Evolutionary conservation across 2,113 vertebrate species (phyloP), one percentile per base, ranked within the genome.

Genomic region (Leptobrachium ailaonicum): DNA sequence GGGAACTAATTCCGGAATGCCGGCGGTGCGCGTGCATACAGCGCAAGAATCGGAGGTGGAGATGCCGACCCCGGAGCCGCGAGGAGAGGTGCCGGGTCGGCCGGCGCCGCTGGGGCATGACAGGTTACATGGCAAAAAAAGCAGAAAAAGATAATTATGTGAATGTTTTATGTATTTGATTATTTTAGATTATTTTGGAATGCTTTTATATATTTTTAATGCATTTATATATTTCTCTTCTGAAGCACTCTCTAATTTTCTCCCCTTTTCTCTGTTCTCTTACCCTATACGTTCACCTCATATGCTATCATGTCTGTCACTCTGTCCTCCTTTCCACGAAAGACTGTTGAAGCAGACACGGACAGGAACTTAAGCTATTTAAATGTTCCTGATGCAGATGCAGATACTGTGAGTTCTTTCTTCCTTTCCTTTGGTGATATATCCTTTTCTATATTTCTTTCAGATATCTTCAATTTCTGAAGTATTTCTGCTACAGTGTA

Each of bases 341-440:
- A 98, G 97, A 94, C 88, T 83, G 95, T 92, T 80, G 93, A 94
- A 87, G 91, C 95, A 71, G 87, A 87, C 86, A 96, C 93, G 83
- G 94, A 96, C 88, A 95, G 93, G 86, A 96, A 96, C 86, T 97
- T 96, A 96, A 93, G 87, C 14, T 94, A 94, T 88, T 94, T 99
- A 91, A 97, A 94, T 90, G 90, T 98, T 83, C 98, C 96, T 7
- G 96, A 99, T 89, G 94, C 92, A 56, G 97, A 99, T 2, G 95
- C 96, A 86, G 98, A 99, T 89, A 98, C 96, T 92, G 98, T 99
- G 91, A 98, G 97, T 95, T 91, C 86, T 89, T 67, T 83, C 83
- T 66, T 4, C 80, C 80, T 84, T 63, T 79, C 20, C 9, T 40
- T 62, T 62, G n/a, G 11, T 4, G 58, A 62, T 8, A 62, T 62